Evolutionary conservation across 2,113 vertebrate genomes (phyloP), one percentile per base, ranked within the genome.

Genomic region (Syngnathus floridae): DNA sequence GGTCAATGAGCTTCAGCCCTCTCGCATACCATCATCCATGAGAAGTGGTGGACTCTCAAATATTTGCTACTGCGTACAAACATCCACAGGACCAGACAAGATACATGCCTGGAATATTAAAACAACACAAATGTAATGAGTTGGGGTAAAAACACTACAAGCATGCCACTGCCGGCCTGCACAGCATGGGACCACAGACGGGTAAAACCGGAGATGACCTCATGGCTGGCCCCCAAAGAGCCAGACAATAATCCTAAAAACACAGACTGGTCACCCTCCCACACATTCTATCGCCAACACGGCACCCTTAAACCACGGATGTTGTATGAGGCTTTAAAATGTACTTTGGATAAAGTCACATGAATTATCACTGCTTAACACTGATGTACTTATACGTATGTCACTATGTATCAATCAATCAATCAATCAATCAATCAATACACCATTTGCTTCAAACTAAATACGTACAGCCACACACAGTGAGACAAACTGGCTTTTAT

Each of bases 231-330:
- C 76, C 74, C 67, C 35, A 14, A 80, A 75, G 81, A 78, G 83
- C 84, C 82, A 83, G 79, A 83, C 80, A 14, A 57, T 84, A 86
- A 88, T 86, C 82, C 84, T 80, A 68, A 82, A 85, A 85, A 77
- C 67, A 83, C 77, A 85, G 71, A 64, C 65, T 14, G 26, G 26
- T 79, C 62, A 69, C 56, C 46, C 64, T 69, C 57, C 55, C 72
- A 66, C 64, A 54, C 31, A 49, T 64, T 71, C 63, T 41, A 49
- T 65, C 69, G 62, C 63, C 70, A 22, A 56, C 68, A 57, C 57
- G 51, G 62, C 71, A 54, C 75, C 71, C 76, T 65, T 45, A 77
- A 82, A 66, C 66, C 43, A 16, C 43, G 43, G 43, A 46, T 46
- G 71, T 73, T 21, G 66, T 52, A 68, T 65, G 69, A 66, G 52